Evolutionary conservation across 2,797 vertebrate species (phyloP).

Genomic region (Phrynocephalus vlangalii): DNA sequence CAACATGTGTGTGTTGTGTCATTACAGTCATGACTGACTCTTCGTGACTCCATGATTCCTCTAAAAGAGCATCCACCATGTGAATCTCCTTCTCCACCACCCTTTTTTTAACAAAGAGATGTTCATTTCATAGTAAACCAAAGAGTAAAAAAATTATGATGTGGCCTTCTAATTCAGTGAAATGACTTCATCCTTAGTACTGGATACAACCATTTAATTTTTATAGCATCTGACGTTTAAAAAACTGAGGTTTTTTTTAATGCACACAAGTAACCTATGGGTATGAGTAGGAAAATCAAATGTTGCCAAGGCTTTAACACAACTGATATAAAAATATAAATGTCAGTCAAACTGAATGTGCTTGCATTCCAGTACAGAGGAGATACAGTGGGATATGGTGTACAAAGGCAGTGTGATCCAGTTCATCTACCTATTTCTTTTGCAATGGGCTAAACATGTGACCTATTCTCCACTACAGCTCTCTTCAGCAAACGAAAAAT

Average conservation of each 20-base stretch:
- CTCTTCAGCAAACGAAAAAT: neutral
- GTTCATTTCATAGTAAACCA: neutral
- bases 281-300: neutral
- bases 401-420: neutral
- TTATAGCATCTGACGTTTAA: slow-evolving; percentile 2
- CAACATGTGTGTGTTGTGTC: too few relatives aligned
- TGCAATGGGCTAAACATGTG: neutral
- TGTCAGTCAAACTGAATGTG: neutral
- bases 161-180: neutral
- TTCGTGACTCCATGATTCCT: too few relatives aligned
- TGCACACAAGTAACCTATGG: neutral
- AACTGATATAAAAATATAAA: slow-evolving; percentile 46
- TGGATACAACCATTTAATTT: neutral
- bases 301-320: slow-evolving; percentile 35
- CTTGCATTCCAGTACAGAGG: slow-evolving; percentile 39
- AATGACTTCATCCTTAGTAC: neutral
- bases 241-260: neutral
- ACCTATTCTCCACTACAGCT: neutral
- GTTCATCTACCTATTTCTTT: neutral
- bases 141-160: slow-evolving; percentile 6
- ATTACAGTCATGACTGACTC: too few relatives aligned
- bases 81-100: too few relatives aligned
- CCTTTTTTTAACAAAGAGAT: neutral
- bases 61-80: neutral
- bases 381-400: slow-evolving; percentile 14